These are phyloP conservation scores for Eremophila alpestris DNA, from an alignment of 2,797 vertebrate genomes.

Conservation along the genomic window DNA sequence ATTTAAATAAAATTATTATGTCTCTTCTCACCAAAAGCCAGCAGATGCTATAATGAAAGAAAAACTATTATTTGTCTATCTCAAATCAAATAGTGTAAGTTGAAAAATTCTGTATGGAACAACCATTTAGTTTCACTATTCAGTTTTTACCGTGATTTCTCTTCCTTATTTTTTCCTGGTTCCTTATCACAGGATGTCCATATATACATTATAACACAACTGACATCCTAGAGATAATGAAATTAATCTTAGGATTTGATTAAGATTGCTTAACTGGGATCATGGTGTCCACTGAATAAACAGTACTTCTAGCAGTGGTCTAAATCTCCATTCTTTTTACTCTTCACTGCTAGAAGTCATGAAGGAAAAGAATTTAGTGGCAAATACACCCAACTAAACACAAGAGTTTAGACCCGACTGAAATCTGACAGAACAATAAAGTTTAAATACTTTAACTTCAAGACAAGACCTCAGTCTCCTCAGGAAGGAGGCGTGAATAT, in stretches of 20 bases:
- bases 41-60: not conserved
- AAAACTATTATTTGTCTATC: not conserved
- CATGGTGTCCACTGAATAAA: not conserved
- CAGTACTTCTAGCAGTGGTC: not conserved
- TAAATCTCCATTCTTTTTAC: not conserved
- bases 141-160: not conserved
- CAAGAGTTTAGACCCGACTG: not conserved
- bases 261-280: not conserved
- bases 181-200: not conserved
- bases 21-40: not conserved
- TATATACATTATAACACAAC: not conserved
- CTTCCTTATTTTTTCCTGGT: not conserved
- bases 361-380: not conserved
- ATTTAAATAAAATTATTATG: not conserved
- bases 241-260: not conserved
- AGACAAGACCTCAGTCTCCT: not conserved
- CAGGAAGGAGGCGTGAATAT: not conserved
- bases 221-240: not conserved
- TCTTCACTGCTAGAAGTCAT: not conserved
- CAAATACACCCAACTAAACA: not conserved
- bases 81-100: not conserved
- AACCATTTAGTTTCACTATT: not conserved
- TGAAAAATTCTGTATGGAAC: not conserved
- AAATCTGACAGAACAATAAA: not conserved
- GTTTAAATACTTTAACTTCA: not conserved